Conservation (phyloP, 2,797 vertebrate genomes). For the Oreochromis mossambicus region DNA sequence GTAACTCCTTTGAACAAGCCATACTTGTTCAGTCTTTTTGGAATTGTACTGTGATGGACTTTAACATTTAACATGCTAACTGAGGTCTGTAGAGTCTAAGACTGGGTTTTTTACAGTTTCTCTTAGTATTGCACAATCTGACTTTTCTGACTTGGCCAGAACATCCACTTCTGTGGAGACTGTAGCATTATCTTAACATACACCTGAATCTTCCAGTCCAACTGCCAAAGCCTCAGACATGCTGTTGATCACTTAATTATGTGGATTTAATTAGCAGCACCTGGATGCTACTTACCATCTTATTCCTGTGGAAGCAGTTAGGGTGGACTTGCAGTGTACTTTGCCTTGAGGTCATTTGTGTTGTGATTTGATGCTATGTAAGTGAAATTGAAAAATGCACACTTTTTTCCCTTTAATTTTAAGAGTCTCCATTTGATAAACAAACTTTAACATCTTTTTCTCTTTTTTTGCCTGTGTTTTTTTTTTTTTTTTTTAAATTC, state of each 20-base stretch:
- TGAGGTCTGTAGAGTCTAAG: background rate
- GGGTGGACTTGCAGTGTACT: background rate
- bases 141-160: background rate
- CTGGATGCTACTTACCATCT: background rate
- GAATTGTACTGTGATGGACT: background rate
- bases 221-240: background rate
- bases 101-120: background rate
- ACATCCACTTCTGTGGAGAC: too few species aligned
- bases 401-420: background rate
- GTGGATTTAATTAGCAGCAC: background rate
- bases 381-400: background rate
- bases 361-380: accelerated
- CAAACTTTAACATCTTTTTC: background rate
- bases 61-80: background rate
- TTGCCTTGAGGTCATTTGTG: background rate
- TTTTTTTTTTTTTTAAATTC: background rate
- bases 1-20: background rate
- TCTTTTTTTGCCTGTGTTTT: too few species aligned
- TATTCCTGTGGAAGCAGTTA: accelerated
- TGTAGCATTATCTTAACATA: background rate
- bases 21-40: background rate
- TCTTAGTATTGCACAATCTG: background rate
- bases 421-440: background rate
- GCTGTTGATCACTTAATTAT: background rate
- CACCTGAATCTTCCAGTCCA: background rate